phyloP scores from a whole-genome alignment of 2,888 invertebrate species.

The Coenonympha arcania region DNA sequence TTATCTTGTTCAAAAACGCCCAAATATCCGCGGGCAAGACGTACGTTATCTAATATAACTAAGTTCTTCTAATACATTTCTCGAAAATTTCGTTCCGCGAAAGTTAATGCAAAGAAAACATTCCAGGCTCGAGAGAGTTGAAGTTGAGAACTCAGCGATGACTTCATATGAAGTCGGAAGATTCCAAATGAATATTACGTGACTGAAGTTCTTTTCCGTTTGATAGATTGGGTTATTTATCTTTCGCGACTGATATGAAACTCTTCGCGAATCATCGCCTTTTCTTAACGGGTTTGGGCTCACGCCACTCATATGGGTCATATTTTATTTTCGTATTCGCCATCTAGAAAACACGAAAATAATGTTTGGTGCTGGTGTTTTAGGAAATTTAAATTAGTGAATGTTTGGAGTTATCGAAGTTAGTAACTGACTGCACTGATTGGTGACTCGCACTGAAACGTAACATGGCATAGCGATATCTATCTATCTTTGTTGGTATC shows the following conservation, averaged over 20 bases:
- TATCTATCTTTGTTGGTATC: too few relatives aligned
- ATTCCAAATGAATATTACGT: conserved; percentile 12
- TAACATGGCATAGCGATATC: too few relatives aligned
- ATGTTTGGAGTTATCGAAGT: too few relatives aligned
- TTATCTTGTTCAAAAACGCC: too few relatives aligned
- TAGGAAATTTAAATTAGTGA: too few relatives aligned
- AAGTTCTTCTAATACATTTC: neutral
- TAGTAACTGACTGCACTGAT: too few relatives aligned
- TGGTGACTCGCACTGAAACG: too few relatives aligned
- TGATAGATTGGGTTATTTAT: conserved; percentile 12
- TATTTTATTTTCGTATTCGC: neutral
- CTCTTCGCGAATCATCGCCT: conserved; percentile 2
- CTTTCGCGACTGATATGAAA: conserved; percentile 6
- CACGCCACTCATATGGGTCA: neutral
- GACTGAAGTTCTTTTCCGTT: conserved; percentile 4
- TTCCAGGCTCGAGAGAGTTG: conserved; percentile 2
- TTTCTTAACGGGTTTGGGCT: neutral
- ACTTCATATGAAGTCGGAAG: conserved; percentile 6
- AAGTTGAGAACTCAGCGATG: conserved; percentile 2
- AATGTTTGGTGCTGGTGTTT: too few relatives aligned
- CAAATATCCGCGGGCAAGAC: too few relatives aligned
- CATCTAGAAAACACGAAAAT: too few relatives aligned
- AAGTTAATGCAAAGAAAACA: conserved; percentile 8
- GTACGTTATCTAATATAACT: neutral
- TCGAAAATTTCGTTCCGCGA: neutral